Conservation (phyloP, 2,113 vertebrate species). For the Hyperoodon ampullatus region DNA sequence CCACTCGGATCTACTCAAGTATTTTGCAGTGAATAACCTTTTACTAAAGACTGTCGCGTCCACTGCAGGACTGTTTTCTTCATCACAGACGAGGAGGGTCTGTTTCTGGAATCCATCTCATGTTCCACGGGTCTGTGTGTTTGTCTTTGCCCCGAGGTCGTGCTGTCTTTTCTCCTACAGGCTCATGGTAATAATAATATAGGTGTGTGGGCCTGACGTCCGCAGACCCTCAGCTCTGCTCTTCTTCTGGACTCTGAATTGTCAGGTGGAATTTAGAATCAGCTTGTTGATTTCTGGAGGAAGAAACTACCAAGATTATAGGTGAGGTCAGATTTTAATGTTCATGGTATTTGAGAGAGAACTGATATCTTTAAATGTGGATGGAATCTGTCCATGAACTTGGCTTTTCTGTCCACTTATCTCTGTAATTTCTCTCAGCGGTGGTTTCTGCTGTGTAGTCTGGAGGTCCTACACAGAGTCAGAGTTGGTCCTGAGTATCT, state of each 20-base stretch:
- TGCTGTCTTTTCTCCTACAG: not conserved
- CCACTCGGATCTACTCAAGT: not conserved
- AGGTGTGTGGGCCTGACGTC: rapidly evolving
- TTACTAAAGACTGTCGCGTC: rapidly evolving
- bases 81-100: rapidly evolving
- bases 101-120: rapidly evolving
- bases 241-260: too few relatives aligned
- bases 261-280: not conserved
- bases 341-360: rapidly evolving
- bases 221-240: not conserved
- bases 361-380: rapidly evolving
- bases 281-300: not conserved
- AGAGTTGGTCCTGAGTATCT: not conserved
- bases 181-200: rapidly evolving
- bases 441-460: not conserved
- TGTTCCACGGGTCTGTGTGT: rapidly evolving
- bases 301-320: not conserved
- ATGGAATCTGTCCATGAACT: rapidly evolving
- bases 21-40: too few relatives aligned
- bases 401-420: rapidly evolving
- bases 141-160: not conserved
- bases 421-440: too few relatives aligned
- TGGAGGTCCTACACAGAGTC: rapidly evolving
- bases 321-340: not conserved
- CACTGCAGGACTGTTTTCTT: rapidly evolving